A percentile compares a stretch with the other conserved stretches of the same genome.
Evolutionary conservation across 2,797 vertebrate species (phyloP).

Genomic region (Nasua narica): DNA sequence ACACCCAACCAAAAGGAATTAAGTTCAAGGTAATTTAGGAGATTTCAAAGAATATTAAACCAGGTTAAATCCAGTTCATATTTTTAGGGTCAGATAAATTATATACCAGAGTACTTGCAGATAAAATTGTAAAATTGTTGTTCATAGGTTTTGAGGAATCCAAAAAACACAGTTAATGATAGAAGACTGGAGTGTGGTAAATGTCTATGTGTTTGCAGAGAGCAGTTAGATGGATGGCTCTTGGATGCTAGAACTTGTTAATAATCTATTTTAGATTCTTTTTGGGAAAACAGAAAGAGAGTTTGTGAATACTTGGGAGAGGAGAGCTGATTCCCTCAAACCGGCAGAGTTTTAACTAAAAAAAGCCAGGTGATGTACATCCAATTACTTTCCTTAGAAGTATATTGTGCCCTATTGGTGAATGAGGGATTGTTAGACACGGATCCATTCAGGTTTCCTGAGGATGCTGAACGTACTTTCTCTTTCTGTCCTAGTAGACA

Average conservation of each 20-base stretch:
- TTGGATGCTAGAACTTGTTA: neutral
- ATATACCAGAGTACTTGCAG: neutral
- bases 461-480: neutral
- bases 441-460: neutral
- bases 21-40: neutral
- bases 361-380: neutral
- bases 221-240: neutral
- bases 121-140: neutral
- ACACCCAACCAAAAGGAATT: neutral
- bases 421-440: neutral
- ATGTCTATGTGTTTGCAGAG: neutral
- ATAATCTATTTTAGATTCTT: neutral
- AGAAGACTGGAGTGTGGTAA: neutral
- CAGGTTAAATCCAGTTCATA: conserved; percentile 3
- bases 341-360: neutral
- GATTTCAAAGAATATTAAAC: neutral
- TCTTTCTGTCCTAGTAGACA: neutral
- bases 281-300: neutral
- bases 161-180: neutral
- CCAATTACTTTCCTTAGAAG: neutral
- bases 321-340: neutral
- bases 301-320: neutral
- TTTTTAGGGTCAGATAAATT: neutral
- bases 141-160: neutral
- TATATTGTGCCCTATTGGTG: neutral